Percentiles rank a stretch among this genome's conserved stretches.
These are phyloP conservation scores for Nomada fabriciana DNA, from an alignment of 2,888 invertebrate genomes.

Conservation along the genomic window DNA sequence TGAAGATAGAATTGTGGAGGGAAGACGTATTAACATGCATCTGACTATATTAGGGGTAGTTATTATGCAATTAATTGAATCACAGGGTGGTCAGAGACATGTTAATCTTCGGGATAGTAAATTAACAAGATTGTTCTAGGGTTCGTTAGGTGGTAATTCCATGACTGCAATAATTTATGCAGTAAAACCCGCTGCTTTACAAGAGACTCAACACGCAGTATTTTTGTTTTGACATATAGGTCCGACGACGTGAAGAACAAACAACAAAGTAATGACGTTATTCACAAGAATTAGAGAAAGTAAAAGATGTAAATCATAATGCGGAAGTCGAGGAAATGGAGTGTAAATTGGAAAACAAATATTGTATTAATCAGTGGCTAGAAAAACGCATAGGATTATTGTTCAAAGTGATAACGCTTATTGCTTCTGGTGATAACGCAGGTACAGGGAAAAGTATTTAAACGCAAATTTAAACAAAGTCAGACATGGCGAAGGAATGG, in stretches of 20 bases:
- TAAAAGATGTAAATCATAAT: conserved; percentile 60
- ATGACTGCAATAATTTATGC: conserved; percentile 95
- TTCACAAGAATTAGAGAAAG: conserved; percentile 86
- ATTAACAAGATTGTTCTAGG: conserved; percentile 92
- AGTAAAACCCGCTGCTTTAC: conserved; percentile 91
- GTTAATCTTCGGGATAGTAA: conserved; percentile 93
- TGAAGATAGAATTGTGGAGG: conserved; percentile 93
- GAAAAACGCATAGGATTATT: conserved; percentile 80
- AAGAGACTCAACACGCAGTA: conserved; percentile 90
- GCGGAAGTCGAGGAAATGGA: conserved; percentile 77
- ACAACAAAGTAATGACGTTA: conserved; percentile 91
- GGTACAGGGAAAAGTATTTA: conserved; percentile 59
- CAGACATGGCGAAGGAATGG: conserved; percentile 79
- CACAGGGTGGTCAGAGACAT: conserved; percentile 82
- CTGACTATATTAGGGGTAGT: conserved; percentile 91
- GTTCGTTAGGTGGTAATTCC: conserved; percentile 95
- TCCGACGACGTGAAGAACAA: conserved; percentile 93
- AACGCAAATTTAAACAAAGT: conserved; percentile 73
- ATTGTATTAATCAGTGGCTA: conserved; percentile 76
- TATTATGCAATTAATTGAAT: conserved; percentile 92
- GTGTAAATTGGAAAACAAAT: conserved; percentile 76
- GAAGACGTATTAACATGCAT: conserved; percentile 92
- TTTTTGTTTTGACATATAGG: conserved; percentile 88
- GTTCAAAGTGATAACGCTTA: conserved; percentile 74
- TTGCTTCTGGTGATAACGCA: conserved; percentile 71